Percentiles rank a stretch among this genome's conserved stretches.
Evolutionary conservation across 1,140 invertebrate genomes (phyloP).

Genomic region (Tetramorium parvispinum): DNA sequence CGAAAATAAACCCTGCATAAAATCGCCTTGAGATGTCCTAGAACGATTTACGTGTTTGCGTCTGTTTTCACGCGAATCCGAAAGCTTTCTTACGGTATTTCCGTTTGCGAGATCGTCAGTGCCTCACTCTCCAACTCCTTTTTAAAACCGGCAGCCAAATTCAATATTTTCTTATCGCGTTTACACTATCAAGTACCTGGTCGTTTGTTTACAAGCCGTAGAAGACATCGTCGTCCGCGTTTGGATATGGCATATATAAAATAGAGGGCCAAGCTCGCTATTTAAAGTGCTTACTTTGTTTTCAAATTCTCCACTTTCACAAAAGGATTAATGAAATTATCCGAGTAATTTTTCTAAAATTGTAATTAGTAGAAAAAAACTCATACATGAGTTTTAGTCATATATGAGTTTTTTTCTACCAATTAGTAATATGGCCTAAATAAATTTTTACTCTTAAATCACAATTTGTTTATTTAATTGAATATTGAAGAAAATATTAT

Average conservation of each 20-base stretch:
- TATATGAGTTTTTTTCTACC: too few relatives aligned
- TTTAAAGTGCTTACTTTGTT: neutral
- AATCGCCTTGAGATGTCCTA: constrained; percentile 32
- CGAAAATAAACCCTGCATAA: constrained; percentile 3
- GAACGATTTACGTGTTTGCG: constrained; percentile 67
- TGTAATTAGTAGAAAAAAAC: neutral
- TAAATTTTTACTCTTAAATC: neutral
- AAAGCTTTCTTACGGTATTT: constrained; percentile 40
- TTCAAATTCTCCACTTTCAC: neutral
- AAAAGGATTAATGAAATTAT: constrained; percentile 13
- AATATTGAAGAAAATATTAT: neutral
- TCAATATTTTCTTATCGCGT: constrained; percentile 70
- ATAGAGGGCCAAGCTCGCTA: neutral
- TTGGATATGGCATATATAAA: constrained; percentile 20
- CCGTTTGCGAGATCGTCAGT: constrained; percentile 29
- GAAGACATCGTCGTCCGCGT: constrained; percentile 24
- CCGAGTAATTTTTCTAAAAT: neutral
- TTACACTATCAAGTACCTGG: constrained; percentile 58
- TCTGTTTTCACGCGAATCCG: constrained; percentile 50
- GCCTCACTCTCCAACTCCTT: neutral
- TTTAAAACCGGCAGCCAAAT: constrained; percentile 11
- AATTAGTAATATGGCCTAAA: neutral
- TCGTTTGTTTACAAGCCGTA: constrained; percentile 62
- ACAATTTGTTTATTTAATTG: neutral
- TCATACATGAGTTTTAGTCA: too few relatives aligned